Conservation (phyloP, 2,888 invertebrate species). For the Sphinx pinastri region DNA sequence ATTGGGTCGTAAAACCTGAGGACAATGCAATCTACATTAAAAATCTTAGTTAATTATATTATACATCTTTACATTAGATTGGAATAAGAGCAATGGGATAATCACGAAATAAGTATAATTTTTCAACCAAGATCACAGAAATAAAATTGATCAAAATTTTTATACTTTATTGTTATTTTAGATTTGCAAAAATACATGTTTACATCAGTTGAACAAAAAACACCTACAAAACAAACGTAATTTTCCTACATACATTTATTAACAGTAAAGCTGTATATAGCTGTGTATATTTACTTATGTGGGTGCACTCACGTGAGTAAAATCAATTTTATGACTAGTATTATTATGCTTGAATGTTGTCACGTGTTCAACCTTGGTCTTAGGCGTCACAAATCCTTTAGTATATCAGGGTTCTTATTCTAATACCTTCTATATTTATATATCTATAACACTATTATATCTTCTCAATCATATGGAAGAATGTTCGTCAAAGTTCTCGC, state of each 20-base stretch:
- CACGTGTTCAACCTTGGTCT: slow-evolving; percentile 33
- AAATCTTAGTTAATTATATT: too few species aligned
- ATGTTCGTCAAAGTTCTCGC: too few species aligned
- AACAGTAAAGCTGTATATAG: neutral
- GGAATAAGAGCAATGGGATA: too few species aligned
- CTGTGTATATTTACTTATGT: slow-evolving; percentile 25
- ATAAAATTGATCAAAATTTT: neutral
- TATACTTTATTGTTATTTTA: too few species aligned
- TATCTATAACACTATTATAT: too few species aligned
- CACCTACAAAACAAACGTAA: neutral
- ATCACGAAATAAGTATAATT: too few species aligned
- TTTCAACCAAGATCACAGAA: too few species aligned
- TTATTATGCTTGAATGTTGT: slow-evolving; percentile 30
- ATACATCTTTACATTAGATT: too few species aligned
- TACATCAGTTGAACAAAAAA: neutral
- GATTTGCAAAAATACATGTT: too few species aligned
- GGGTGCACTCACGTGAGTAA: slow-evolving; percentile 41
- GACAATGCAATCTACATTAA: too few species aligned
- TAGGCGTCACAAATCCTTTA: slow-evolving; percentile 30
- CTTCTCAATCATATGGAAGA: too few species aligned
- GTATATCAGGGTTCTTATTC: slow-evolving; percentile 37
- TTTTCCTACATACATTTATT: neutral
- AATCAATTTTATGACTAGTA: neutral
- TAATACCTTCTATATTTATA: slow-evolving; percentile 3
- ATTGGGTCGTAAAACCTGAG: too few species aligned